These are phyloP conservation scores for Ischnura elegans DNA, from an alignment of 2,888 invertebrate species.

Conservation along the genomic window DNA sequence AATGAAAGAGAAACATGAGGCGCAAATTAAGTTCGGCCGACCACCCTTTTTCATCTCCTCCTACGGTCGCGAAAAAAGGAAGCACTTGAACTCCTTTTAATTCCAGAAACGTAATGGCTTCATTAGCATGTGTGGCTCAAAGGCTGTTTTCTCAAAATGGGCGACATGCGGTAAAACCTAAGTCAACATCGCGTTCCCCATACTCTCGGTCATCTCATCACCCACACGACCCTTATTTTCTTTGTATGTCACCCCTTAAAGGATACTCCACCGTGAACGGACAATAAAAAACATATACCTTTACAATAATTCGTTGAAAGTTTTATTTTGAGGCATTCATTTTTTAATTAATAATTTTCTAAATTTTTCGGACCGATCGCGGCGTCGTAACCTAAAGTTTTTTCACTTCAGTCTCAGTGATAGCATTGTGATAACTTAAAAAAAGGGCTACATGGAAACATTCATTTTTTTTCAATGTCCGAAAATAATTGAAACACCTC, in stretches of 20 bases:
- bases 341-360: no score
- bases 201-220: neutral
- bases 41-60: neutral
- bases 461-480: no score
- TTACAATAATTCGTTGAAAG: no score
- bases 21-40: neutral
- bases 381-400: no score
- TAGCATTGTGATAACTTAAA: no score
- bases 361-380: no score
- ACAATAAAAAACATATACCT: no score
- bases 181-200: slow-evolving; percentile 25
- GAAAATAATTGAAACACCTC: no score
- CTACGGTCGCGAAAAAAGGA: neutral
- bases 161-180: slow-evolving; percentile 5
- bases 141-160: slow-evolving; percentile 52
- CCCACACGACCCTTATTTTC: neutral
- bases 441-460: no score
- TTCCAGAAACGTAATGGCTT: slow-evolving; percentile 39
- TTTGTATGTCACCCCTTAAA: neutral
- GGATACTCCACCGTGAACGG: neutral
- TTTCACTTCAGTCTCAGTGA: no score
- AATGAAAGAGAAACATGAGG: slow-evolving; percentile 24
- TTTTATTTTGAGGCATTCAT: no score
- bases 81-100: neutral
- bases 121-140: slow-evolving; percentile 28